A percentile compares a stretch with the other conserved stretches of the same genome.
These are phyloP conservation scores for Anastrepha ludens DNA, from an alignment of 1,140 invertebrate species.

Conservation along the genomic window DNA sequence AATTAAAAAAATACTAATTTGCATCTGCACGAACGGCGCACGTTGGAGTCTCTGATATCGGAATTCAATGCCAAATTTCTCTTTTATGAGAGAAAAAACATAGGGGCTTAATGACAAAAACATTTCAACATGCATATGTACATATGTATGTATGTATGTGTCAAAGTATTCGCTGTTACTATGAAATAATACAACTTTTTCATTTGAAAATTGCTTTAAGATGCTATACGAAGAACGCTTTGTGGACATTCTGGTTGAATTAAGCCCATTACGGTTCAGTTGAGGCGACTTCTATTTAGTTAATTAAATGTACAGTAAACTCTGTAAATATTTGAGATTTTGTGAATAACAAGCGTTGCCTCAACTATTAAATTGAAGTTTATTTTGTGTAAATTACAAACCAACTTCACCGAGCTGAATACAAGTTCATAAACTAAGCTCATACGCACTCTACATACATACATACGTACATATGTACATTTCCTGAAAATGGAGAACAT, in stretches of 20 bases:
- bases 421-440: not conserved
- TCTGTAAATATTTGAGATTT: not conserved
- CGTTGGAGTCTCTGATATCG: not conserved
- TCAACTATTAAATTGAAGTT: not conserved
- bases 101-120: not conserved
- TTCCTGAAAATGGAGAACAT: too few relatives aligned
- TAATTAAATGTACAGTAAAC: not conserved
- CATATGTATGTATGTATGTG: not conserved
- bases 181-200: not conserved
- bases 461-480: not conserved
- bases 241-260: not conserved
- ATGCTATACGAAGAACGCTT: not conserved
- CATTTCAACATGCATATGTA: not conserved
- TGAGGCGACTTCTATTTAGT: not conserved
- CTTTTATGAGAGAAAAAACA: not conserved
- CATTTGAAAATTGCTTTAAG: not conserved
- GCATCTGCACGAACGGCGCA: not conserved
- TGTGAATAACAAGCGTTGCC: not conserved
- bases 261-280: not conserved
- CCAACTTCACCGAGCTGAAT: not conserved
- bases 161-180: too few relatives aligned
- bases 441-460: not conserved
- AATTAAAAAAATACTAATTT: slow-evolving; percentile 16
- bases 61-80: slow-evolving; percentile 24
- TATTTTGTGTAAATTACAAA: not conserved